Evolutionary conservation across 2,888 invertebrate genomes (phyloP).

Genomic region (Andrena dorsata): DNA sequence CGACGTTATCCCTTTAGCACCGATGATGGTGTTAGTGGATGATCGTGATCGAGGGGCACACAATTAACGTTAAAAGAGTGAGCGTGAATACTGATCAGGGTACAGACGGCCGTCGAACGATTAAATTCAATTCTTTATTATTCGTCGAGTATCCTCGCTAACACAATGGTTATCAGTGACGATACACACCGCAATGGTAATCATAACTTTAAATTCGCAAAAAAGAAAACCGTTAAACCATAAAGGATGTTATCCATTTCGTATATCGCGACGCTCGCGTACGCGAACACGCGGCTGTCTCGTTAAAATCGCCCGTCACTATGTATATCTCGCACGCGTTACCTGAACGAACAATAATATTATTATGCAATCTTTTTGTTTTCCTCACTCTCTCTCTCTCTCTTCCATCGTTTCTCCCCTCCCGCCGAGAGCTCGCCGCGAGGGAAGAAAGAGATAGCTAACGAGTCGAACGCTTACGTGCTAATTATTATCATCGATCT

Average conservation of each 20-base stretch:
- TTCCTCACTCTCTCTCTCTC: slow-evolving; percentile 9
- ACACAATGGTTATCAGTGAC: slow-evolving; percentile 78
- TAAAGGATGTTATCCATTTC: slow-evolving; percentile 68
- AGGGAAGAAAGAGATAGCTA: slow-evolving; percentile 20
- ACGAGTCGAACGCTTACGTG: slow-evolving; percentile 76
- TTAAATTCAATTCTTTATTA: slow-evolving; percentile 82
- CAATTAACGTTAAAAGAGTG: not conserved
- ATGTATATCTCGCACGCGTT: slow-evolving; percentile 28
- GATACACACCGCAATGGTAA: slow-evolving; percentile 77
- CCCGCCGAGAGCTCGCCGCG: slow-evolving; percentile 24
- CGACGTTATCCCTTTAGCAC: no score
- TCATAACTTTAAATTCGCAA: slow-evolving; percentile 70
- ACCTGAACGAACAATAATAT: slow-evolving; percentile 66
- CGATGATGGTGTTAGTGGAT: no score
- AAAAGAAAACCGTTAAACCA: slow-evolving; percentile 73
- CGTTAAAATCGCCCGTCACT: slow-evolving; percentile 21
- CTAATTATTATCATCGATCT: slow-evolving; percentile 84
- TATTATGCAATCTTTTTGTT: slow-evolving; percentile 46
- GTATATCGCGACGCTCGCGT: slow-evolving; percentile 35
- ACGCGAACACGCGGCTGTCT: slow-evolving; percentile 8
- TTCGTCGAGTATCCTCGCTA: slow-evolving; percentile 74
- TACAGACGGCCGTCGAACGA: slow-evolving; percentile 71
- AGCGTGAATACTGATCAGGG: slow-evolving; percentile 1
- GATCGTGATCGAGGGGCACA: not conserved
- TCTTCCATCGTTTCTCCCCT: slow-evolving; percentile 13